Conservation (phyloP, 2,888 invertebrate genomes). For the Lissocephala sabroskyi region DNA sequence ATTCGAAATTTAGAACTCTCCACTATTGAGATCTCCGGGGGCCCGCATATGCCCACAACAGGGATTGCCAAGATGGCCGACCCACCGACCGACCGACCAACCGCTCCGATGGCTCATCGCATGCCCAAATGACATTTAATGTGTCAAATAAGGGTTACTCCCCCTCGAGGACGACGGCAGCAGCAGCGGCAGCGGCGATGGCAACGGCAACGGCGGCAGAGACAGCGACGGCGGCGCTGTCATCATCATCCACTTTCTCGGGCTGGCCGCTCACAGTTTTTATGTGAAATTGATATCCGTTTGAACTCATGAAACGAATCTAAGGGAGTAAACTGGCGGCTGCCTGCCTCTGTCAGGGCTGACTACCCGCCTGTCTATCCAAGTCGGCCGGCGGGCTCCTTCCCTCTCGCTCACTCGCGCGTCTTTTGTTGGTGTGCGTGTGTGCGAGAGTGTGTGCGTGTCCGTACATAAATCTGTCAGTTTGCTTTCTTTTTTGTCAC, state of each 20-base stretch:
- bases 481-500: constrained; percentile 67
- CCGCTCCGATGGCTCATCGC: constrained; percentile 49
- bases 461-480: constrained; percentile 70
- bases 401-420: background rate
- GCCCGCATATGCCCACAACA: background rate
- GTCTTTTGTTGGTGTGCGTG: constrained; percentile 27
- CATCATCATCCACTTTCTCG: constrained; percentile 52
- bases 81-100: too few species aligned
- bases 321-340: constrained; percentile 23
- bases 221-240: constrained; percentile 21
- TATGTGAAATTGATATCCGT: constrained; percentile 70
- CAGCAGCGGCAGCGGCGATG: constrained; percentile 4
- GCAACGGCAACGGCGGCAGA: constrained; percentile 10
- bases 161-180: constrained; percentile 5
- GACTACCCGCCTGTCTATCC: too few species aligned
- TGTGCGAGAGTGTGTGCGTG: constrained; percentile 35
- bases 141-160: constrained; percentile 69
- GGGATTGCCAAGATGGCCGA: constrained; percentile 60
- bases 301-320: constrained; percentile 36
- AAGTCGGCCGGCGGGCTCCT: constrained; percentile 4
- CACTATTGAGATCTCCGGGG: background rate
- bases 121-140: constrained; percentile 68
- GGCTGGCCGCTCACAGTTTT: constrained; percentile 43
- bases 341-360: constrained; percentile 2
- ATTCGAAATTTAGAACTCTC: constrained; percentile 42